phyloP scores from a whole-genome alignment of 1,140 invertebrate genomes.

The Cylas formicarius region DNA sequence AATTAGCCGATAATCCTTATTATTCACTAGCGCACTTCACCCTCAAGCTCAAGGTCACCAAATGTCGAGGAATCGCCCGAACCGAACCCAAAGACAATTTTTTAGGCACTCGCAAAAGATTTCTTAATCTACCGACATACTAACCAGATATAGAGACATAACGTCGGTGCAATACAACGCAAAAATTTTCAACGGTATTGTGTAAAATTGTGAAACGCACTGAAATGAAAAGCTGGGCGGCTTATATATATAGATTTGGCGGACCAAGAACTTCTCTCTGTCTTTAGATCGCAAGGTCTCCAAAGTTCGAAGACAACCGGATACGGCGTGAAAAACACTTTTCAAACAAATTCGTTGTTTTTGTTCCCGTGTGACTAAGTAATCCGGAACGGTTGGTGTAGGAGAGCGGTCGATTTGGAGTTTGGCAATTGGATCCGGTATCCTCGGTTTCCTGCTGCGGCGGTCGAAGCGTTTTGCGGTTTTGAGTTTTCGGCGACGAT shows the following conservation, averaged over 20 bases:
- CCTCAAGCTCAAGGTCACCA: too few species aligned
- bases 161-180: constrained; percentile 6
- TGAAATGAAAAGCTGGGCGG: constrained; percentile 7
- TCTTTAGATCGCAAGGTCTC: constrained; percentile 19
- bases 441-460: too few species aligned
- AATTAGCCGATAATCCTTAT: too few species aligned
- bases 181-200: constrained; percentile 17
- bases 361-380: constrained; percentile 19
- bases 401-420: constrained; percentile 5
- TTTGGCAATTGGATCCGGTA: constrained; percentile 14
- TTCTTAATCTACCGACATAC: constrained; percentile 11
- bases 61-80: too few species aligned
- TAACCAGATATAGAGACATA: constrained; percentile 18
- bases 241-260: constrained; percentile 16
- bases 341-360: constrained; percentile 15
- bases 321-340: too few species aligned
- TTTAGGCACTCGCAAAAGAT: too few species aligned
- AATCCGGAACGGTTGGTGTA: too few species aligned
- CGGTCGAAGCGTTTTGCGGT: too few species aligned
- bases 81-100: too few species aligned
- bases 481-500: too few species aligned
- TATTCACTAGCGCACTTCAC: too few species aligned
- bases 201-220: constrained; percentile 16
- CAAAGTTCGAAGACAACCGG: constrained; percentile 13
- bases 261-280: constrained; percentile 5